Percentiles rank a stretch among this genome's conserved stretches.
phyloP scores from a whole-genome alignment of 2,113 vertebrate genomes.

The Microtus richardsoni region DNA sequence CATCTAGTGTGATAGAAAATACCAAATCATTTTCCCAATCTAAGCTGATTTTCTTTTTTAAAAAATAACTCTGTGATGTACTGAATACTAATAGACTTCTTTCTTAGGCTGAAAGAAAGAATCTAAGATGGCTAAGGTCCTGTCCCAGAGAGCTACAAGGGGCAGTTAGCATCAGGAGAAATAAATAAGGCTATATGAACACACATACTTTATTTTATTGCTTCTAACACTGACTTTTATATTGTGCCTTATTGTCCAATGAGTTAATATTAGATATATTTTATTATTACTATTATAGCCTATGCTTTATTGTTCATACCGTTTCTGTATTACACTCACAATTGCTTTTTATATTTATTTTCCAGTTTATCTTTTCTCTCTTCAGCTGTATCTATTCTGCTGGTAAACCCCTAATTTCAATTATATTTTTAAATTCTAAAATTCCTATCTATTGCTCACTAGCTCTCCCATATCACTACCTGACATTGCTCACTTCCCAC shows the following conservation, averaged over 20 bases:
- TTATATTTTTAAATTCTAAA: constrained; percentile 35
- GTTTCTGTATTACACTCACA: not conserved
- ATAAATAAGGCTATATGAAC: not conserved
- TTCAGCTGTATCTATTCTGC: not conserved
- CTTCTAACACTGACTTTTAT: not conserved
- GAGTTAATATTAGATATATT: not conserved
- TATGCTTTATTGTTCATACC: not conserved
- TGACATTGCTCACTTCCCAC: not conserved
- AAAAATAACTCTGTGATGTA: not conserved
- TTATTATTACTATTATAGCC: not conserved
- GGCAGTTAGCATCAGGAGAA: not conserved
- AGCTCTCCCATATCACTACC: not conserved
- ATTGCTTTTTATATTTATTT: constrained; percentile 19
- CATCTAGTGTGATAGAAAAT: not conserved
- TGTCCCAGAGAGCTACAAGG: no score
- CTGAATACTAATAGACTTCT: not conserved
- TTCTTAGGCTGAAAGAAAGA: not conserved
- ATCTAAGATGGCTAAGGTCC: not conserved
- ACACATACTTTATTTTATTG: not conserved
- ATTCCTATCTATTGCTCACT: constrained; percentile 11
- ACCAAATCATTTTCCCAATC: not conserved
- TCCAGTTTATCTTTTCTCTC: constrained; percentile 18
- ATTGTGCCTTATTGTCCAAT: not conserved
- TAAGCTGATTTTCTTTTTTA: not conserved
- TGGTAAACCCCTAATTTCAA: not conserved